phyloP scores from a whole-genome alignment of 2,888 invertebrate genomes.

The Thera britannica region DNA sequence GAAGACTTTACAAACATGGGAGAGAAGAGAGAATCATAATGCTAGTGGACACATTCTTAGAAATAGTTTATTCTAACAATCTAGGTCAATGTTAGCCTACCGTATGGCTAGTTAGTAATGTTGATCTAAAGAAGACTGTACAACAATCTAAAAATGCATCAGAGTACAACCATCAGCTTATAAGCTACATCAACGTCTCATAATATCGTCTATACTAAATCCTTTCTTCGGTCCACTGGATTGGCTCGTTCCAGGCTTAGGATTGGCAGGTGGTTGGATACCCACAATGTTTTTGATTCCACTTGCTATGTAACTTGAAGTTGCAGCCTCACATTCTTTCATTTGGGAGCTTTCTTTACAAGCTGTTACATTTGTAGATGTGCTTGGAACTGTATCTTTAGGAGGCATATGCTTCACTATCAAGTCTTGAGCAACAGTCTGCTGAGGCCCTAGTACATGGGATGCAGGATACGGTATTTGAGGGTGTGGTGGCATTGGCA shows the following conservation, averaged over 20 bases:
- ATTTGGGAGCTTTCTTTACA: slow-evolving; percentile 63
- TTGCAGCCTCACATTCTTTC: slow-evolving; percentile 63
- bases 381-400: slow-evolving; percentile 71
- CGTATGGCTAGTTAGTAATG: slow-evolving; percentile 10
- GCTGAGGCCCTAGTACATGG: slow-evolving; percentile 76
- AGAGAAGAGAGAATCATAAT: slow-evolving; percentile 1
- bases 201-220: slow-evolving; percentile 95
- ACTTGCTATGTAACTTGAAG: slow-evolving; percentile 72
- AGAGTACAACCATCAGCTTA: slow-evolving; percentile 34
- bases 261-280: slow-evolving; percentile 75
- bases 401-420: slow-evolving; percentile 82
- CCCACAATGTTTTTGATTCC: slow-evolving; percentile 82
- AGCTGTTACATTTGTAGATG: slow-evolving; percentile 71
- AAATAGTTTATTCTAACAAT: slow-evolving; percentile 14
- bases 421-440: slow-evolving; percentile 81
- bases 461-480: slow-evolving; percentile 72
- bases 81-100: slow-evolving; percentile 12
- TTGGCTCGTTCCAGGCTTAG: slow-evolving; percentile 83
- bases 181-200: slow-evolving; percentile 85
- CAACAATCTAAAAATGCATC: slow-evolving; percentile 47
- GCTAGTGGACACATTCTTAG: slow-evolving; percentile 4
- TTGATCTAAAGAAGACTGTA: slow-evolving; percentile 6
- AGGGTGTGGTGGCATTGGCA: slow-evolving; percentile 77
- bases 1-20: background rate
- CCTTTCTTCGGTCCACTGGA: slow-evolving; percentile 90